Percentiles rank a stretch among this genome's conserved stretches.
Conservation (phyloP, 2,797 vertebrate genomes). For the Babyrousa celebensis region DNA sequence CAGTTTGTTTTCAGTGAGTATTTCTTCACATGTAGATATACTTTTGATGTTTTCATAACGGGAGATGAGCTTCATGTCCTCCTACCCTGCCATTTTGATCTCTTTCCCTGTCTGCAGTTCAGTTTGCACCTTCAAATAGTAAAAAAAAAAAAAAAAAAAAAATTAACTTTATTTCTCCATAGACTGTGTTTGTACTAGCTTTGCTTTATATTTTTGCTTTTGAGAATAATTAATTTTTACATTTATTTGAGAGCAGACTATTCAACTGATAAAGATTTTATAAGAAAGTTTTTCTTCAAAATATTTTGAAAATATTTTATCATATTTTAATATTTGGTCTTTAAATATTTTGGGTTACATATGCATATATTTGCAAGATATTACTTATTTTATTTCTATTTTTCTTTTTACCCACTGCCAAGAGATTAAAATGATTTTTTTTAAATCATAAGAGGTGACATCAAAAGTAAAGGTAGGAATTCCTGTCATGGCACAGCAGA, state of each 20-base stretch:
- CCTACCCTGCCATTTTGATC: no score
- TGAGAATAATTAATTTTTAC: not conserved
- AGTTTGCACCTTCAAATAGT: not conserved
- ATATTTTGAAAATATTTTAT: slow-evolving; percentile 2
- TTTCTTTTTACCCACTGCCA: not conserved
- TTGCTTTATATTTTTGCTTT: not conserved
- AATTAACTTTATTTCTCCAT: not conserved
- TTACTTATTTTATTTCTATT: not conserved
- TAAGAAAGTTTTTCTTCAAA: not conserved
- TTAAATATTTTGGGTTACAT: not conserved
- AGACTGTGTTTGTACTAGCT: not conserved
- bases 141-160: not conserved
- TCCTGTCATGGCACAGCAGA: no score
- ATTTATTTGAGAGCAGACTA: not conserved
- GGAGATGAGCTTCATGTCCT: no score
- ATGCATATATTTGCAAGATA: not conserved
- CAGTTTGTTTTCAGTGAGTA: no score
- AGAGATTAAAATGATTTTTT: not conserved
- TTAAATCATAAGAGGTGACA: not conserved
- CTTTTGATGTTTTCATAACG: no score
- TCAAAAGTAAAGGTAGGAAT: not conserved
- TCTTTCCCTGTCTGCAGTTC: not conserved
- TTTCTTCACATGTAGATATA: no score
- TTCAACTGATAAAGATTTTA: not conserved
- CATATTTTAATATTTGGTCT: not conserved